phyloP scores from a whole-genome alignment of 1,140 invertebrate species.

The Ectropis grisescens region DNA sequence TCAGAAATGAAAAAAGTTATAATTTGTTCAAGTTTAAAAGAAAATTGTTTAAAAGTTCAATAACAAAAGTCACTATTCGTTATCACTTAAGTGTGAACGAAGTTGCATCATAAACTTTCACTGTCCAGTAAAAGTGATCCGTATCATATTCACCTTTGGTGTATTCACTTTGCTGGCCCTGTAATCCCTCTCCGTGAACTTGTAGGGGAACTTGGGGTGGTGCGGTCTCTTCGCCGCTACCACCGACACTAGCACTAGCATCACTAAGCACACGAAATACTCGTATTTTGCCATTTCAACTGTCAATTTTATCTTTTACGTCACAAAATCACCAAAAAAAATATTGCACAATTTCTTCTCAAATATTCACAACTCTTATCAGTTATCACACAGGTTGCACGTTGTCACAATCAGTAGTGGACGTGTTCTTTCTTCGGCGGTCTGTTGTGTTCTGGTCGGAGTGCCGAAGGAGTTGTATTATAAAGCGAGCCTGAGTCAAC shows the following conservation, averaged over 20 bases:
- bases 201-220: conserved; percentile 42
- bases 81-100: conserved; percentile 11
- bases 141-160: background rate
- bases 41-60: conserved; percentile 3
- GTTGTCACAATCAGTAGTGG: conserved; percentile 14
- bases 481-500: conserved; percentile 53
- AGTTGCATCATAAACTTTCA: conserved; percentile 15
- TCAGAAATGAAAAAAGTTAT: too few species aligned
- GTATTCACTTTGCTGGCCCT: conserved; percentile 27
- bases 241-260: conserved; percentile 27
- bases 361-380: conserved; percentile 3
- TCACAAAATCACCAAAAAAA: conserved; percentile 12
- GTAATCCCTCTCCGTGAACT: conserved; percentile 26
- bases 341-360: conserved; percentile 5
- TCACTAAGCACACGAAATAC: conserved; percentile 33
- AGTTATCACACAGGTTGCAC: conserved; percentile 5
- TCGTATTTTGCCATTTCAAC: conserved; percentile 19
- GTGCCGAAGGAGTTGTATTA: conserved; percentile 34
- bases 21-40: too few species aligned
- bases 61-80: background rate
- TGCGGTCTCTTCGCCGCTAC: conserved; percentile 29
- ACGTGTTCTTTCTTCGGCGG: conserved; percentile 40
- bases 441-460: conserved; percentile 35
- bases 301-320: conserved; percentile 24
- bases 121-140: background rate